These are phyloP conservation scores for Pholis gunnellus DNA, from an alignment of 2,113 vertebrate genomes.

Conservation along the genomic window DNA sequence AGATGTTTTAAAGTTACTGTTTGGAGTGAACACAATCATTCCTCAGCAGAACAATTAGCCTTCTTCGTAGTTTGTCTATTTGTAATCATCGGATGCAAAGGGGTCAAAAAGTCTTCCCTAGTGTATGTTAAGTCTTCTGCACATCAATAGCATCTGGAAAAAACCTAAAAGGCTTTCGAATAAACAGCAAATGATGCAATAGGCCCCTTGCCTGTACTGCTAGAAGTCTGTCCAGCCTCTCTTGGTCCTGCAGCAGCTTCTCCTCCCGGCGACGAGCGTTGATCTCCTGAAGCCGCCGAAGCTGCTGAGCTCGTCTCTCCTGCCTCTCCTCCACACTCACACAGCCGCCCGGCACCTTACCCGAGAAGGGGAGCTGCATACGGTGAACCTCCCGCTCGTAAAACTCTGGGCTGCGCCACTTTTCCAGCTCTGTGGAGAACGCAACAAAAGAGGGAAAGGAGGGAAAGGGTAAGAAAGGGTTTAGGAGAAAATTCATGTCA, in stretches of 20 bases:
- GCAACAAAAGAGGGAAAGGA: not conserved
- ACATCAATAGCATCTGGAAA: not conserved
- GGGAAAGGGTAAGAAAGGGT: not conserved
- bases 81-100: not conserved
- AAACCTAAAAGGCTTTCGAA: not conserved
- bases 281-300: slow-evolving; percentile 93
- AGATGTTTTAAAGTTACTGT: not conserved
- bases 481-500: not conserved
- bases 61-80: not conserved
- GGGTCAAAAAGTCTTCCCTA: not conserved
- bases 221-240: slow-evolving; percentile 90
- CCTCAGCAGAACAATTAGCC: not conserved
- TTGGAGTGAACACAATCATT: not conserved
- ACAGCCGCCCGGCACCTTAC: slow-evolving; percentile 88
- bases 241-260: slow-evolving; percentile 94
- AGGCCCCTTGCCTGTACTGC: slow-evolving; percentile 87
- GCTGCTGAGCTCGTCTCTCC: slow-evolving; percentile 93
- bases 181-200: not conserved
- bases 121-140: not conserved
- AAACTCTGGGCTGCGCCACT: slow-evolving; percentile 93
- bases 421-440: slow-evolving; percentile 87
- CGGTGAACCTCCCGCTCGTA: slow-evolving; percentile 94
- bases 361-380: slow-evolving; percentile 96
- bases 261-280: slow-evolving; percentile 93
- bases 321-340: slow-evolving; percentile 91